A percentile compares a stretch with the other conserved stretches of the same genome.
phyloP scores from a whole-genome alignment of 2,888 invertebrate genomes.

The Arge pagana region DNA sequence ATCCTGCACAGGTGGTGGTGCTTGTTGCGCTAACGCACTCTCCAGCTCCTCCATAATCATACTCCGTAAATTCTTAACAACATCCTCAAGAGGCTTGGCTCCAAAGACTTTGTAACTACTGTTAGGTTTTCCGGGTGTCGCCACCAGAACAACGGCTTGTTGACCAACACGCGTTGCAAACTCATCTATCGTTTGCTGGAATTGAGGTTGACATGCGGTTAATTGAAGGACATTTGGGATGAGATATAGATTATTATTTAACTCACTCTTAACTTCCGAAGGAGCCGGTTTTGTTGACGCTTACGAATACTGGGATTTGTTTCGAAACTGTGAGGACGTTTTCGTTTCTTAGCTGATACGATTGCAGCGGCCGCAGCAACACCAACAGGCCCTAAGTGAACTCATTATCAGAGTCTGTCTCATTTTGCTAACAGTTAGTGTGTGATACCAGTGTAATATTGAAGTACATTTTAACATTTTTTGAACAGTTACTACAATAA shows the following conservation, averaged over 20 bases:
- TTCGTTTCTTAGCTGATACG: conserved; percentile 92
- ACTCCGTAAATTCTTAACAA: conserved; percentile 86
- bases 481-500: too few species aligned
- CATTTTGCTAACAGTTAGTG: background rate
- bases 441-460: conserved; percentile 11
- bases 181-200: conserved; percentile 91
- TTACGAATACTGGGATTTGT: conserved; percentile 96
- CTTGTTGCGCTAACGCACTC: conserved; percentile 89
- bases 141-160: conserved; percentile 94
- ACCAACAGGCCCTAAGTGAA: conserved; percentile 79
- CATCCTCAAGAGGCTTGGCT: conserved; percentile 95
- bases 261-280: conserved; percentile 81
- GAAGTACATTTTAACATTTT: too few species aligned
- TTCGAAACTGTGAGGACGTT: conserved; percentile 94
- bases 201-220: too few species aligned
- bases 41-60: conserved; percentile 96
- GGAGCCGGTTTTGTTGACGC: conserved; percentile 89
- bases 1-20: conserved; percentile 83
- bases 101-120: conserved; percentile 96
- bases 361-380: conserved; percentile 97
- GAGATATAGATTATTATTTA: background rate
- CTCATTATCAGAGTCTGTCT: conserved; percentile 24
- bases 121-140: conserved; percentile 94
- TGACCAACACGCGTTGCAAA: conserved; percentile 97
- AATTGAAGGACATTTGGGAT: background rate